phyloP scores from a whole-genome alignment of 2,888 invertebrate species.

The Notodonta dromedarius region DNA sequence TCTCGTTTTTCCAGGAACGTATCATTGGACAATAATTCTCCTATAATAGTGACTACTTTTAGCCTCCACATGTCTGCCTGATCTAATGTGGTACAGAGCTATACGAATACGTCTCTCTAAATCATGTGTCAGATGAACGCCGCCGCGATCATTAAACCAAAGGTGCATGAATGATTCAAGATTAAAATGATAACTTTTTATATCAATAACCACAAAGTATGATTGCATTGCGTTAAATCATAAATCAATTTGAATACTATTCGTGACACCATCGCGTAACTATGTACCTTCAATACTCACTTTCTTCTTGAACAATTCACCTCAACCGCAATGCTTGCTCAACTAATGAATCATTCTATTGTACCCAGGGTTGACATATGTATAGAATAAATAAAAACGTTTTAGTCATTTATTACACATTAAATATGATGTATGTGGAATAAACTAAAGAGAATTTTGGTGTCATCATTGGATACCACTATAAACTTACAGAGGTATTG shows the following conservation, averaged over 20 bases:
- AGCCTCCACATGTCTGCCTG: too few relatives aligned
- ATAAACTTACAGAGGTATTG: too few relatives aligned
- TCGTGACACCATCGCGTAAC: constrained; percentile 24
- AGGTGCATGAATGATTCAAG: too few relatives aligned
- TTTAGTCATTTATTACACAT: background rate
- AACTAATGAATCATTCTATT: constrained; percentile 23
- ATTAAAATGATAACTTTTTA: background rate
- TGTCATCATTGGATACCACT: background rate
- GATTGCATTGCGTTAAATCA: constrained; percentile 7
- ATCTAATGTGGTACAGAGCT: too few relatives aligned
- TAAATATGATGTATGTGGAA: too few relatives aligned
- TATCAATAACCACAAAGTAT: background rate
- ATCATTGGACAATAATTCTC: too few relatives aligned
- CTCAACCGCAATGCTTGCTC: constrained; percentile 22
- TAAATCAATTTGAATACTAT: constrained; percentile 19
- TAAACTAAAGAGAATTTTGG: too few relatives aligned
- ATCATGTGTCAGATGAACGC: too few relatives aligned
- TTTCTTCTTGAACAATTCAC: constrained; percentile 10
- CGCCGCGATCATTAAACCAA: too few relatives aligned
- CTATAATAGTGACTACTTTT: too few relatives aligned
- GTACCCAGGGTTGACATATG: background rate
- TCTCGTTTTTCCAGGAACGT: too few relatives aligned
- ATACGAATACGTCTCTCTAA: too few relatives aligned
- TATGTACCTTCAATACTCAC: constrained; percentile 24
- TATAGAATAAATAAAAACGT: background rate